Conservation (phyloP, 2,113 vertebrate species). For the Echinops telfairi region DNA sequence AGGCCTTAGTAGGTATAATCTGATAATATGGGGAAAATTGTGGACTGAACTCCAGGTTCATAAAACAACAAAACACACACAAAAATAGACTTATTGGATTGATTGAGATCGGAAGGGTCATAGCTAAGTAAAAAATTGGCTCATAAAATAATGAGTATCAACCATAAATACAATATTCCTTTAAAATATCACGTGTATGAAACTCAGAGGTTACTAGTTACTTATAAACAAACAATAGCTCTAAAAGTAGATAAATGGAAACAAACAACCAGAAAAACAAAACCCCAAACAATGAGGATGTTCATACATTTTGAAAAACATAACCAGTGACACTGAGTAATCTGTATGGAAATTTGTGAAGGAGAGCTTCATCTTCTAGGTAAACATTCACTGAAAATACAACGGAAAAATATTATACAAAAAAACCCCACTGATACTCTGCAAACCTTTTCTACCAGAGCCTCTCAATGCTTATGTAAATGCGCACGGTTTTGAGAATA, state of each 20-base stretch:
- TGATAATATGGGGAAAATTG: not conserved
- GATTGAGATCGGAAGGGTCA: not conserved
- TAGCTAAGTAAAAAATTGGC: not conserved
- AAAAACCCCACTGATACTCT: not conserved
- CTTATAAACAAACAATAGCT: not conserved
- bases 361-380: not conserved
- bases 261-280: not conserved
- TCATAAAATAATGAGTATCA: not conserved
- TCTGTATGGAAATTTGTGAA: not conserved
- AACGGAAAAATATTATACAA: not conserved
- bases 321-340: too few relatives aligned
- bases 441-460: not conserved
- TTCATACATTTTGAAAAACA: too few relatives aligned
- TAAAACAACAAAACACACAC: too few relatives aligned
- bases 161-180: not conserved
- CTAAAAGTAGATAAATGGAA: not conserved
- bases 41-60: too few relatives aligned
- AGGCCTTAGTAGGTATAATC: not conserved
- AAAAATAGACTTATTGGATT: not conserved
- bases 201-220: not conserved
- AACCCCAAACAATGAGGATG: not conserved
- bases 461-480: not conserved
- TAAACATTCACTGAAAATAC: not conserved
- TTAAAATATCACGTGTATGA: not conserved
- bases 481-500: slow-evolving; percentile 22